Evolutionary conservation across 2,888 invertebrate genomes (phyloP), one percentile per base, ranked within the genome.

Genomic region (Eupithecia pulchellata): DNA sequence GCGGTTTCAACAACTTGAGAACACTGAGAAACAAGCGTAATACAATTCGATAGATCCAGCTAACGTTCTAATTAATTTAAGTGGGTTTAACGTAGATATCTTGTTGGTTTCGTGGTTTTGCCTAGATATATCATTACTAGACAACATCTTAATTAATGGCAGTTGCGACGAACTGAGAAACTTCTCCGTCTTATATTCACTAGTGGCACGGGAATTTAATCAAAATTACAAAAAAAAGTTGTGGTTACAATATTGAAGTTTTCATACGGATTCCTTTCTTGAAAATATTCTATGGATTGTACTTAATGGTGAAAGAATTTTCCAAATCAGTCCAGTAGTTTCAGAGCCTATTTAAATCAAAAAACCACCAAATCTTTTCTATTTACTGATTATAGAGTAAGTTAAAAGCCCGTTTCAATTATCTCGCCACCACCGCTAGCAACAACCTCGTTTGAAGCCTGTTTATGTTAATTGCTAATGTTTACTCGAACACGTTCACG

Each of bases 1-100:
- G 78, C 71, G 78, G 78, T 76, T 73, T 63, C 75, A 77, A 72
- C 74, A 77, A 78, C 75, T 70, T 75, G 75, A 75, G 72, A 78
- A 77, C 74, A 68, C 69, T 71, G 75, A 65, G 78, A 70, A 77
- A 75, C 55, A n/a, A 30, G 52, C 58, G 67, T 71, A 72, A 74
- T 78, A 64, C 66, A 65, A 66, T 69, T 74, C 55, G 64, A 61
- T 65, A 73, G 63, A 58, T 3, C 36, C 61, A 55, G 60, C 65
- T 71, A 70, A 64, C 60, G 66, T 57, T 71, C 68, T 52, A 71
- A 71, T 67, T 27, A 68, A 71, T 70, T 68, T 55, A 63, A 72
- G 71, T 30, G 66, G 61, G 57, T 30, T 61, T 57, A 25, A 67
- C 20, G 47, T 64, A 25, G 52, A 32, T 67, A 69, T 69, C 47